Conservation (phyloP, 2,113 vertebrate genomes). For the Onychorhynchus coronatus region DNA sequence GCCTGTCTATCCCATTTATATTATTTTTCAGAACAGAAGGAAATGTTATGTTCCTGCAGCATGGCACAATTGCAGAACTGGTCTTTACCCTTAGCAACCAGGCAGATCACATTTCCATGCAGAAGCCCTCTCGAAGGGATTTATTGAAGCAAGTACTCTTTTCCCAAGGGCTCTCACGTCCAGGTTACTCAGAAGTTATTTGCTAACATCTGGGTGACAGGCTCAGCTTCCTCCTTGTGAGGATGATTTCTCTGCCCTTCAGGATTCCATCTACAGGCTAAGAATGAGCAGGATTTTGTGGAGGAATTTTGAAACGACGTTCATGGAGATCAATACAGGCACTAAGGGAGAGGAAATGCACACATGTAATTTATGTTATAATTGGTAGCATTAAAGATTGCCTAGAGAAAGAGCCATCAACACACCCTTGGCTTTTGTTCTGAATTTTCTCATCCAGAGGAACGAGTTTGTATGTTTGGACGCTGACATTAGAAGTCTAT, state of each 20-base stretch:
- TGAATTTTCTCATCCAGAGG: not conserved
- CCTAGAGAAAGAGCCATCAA: not conserved
- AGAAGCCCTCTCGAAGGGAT: not conserved
- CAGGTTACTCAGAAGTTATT: not conserved
- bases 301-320: not conserved
- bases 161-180: not conserved
- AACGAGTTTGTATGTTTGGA: not conserved
- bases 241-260: not conserved
- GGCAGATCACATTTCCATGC: not conserved
- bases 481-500: not conserved
- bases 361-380: not conserved
- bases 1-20: constrained; percentile 20
- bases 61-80: not conserved
- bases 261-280: not conserved
- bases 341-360: not conserved
- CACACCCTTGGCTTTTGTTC: not conserved
- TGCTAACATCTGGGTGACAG: not conserved
- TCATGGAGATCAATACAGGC: fast-evolving
- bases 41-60: constrained; percentile 26
- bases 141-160: not conserved
- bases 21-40: constrained; percentile 28
- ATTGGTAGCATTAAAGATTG: not conserved
- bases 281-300: not conserved
- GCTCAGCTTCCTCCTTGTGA: not conserved
- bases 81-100: not conserved